Percentiles rank a stretch among this genome's conserved stretches.
Conservation (phyloP, 2,797 vertebrate genomes). For the Crocidura indochinensis region DNA sequence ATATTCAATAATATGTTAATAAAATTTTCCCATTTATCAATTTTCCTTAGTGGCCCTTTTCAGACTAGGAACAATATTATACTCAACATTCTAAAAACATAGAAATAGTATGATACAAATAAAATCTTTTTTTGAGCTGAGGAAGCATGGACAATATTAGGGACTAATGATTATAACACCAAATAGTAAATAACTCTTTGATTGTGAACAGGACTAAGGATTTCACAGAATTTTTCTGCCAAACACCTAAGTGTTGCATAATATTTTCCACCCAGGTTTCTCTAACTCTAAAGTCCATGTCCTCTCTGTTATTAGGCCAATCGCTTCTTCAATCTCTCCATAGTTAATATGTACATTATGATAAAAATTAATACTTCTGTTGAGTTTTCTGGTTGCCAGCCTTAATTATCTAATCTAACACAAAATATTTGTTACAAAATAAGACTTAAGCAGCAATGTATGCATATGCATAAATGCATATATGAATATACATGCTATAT, state of each 20-base stretch:
- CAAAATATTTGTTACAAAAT: background rate
- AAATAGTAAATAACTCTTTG: too few relatives aligned
- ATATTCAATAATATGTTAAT: background rate
- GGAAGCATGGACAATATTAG: conserved; percentile 6
- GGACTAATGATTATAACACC: background rate
- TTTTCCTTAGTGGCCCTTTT: background rate
- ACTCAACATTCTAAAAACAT: background rate
- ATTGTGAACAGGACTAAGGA: conserved; percentile 5
- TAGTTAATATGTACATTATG: background rate
- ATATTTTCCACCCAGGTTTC: background rate
- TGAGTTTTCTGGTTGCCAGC: background rate
- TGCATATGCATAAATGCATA: too few relatives aligned
- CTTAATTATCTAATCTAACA: background rate
- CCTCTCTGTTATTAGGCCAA: background rate
- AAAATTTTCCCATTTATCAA: background rate
- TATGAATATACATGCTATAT: background rate
- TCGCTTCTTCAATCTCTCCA: background rate
- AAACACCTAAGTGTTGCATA: background rate
- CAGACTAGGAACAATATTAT: background rate
- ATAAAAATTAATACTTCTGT: background rate
- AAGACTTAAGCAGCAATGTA: background rate
- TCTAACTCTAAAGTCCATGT: background rate
- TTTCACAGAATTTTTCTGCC: background rate
- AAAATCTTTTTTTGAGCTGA: background rate
- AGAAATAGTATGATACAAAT: background rate